Conservation (phyloP, 2,797 vertebrate genomes). For the Lacerta bilineata region DNA sequence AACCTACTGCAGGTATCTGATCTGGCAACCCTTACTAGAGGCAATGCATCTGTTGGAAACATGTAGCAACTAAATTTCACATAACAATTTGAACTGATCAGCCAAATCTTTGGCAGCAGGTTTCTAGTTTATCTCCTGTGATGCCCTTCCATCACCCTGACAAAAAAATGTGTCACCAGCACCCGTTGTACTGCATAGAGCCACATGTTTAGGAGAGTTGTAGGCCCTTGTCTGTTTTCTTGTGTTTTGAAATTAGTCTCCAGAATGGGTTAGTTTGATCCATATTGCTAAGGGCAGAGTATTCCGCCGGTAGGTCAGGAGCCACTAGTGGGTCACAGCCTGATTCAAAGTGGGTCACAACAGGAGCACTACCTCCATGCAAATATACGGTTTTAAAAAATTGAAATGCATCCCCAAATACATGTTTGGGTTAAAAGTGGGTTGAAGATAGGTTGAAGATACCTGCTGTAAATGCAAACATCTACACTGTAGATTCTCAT, state of each 20-base stretch:
- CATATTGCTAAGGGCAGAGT: background rate
- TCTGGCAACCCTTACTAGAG: background rate
- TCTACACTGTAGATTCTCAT: conserved; percentile 39
- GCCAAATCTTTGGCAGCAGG: background rate
- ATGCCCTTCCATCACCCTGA: background rate
- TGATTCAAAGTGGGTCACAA: no score
- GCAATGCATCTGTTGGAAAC: background rate
- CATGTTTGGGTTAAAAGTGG: no score
- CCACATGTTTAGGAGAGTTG: background rate
- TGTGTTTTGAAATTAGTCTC: background rate
- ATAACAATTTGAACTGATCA: background rate
- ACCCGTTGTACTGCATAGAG: background rate
- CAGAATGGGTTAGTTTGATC: background rate
- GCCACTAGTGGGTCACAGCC: no score
- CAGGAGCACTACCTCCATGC: no score
- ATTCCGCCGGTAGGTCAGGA: no score
- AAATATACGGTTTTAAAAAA: no score
- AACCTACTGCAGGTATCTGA: background rate
- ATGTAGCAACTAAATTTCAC: background rate
- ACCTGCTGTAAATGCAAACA: background rate
- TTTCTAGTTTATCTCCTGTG: background rate
- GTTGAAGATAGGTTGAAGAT: no score
- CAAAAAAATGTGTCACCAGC: background rate
- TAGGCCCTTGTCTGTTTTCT: background rate
- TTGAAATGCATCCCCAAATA: no score